Conservation (phyloP, 1,140 invertebrate genomes). For the Bilobella aurantiaca region DNA sequence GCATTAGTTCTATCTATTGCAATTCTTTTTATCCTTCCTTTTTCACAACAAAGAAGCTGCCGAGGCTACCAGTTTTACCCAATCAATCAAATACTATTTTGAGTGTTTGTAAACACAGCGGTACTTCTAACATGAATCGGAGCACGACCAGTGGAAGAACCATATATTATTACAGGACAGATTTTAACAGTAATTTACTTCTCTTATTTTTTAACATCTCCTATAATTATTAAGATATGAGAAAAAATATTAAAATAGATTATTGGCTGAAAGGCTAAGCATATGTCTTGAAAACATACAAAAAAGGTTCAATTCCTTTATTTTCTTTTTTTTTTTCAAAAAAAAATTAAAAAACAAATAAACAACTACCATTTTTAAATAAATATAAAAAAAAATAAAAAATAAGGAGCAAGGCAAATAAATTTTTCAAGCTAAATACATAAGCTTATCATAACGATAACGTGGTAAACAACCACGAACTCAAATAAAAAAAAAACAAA, state of each 20-base stretch:
- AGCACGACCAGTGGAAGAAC: conserved; percentile 50
- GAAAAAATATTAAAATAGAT: conserved; percentile 46
- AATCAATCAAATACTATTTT: conserved; percentile 51
- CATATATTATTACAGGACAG: conserved; percentile 51
- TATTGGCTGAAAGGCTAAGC: conserved; percentile 45
- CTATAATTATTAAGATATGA: conserved; percentile 43
- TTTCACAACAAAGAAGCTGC: conserved; percentile 46
- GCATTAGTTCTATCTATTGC: conserved; percentile 52
- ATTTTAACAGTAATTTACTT: conserved; percentile 50
- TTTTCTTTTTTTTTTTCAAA: too few relatives aligned
- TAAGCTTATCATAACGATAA: too few relatives aligned
- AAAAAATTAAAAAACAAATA: too few relatives aligned
- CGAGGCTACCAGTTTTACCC: conserved; percentile 47
- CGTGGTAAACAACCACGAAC: too few relatives aligned
- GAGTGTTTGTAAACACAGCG: conserved; percentile 45
- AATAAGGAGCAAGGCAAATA: too few relatives aligned
- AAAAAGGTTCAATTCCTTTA: conserved; percentile 42
- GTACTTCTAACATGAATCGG: conserved; percentile 57
- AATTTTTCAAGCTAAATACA: too few relatives aligned
- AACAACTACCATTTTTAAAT: too few relatives aligned
- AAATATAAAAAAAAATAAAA: too few relatives aligned
- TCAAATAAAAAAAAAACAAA: too few relatives aligned
- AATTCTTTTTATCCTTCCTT: conserved; percentile 50
- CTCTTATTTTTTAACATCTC: conserved; percentile 45
- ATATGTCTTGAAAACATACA: conserved; percentile 55